Base-by-base conservation (phyloP, 2,888 invertebrate genomes). In the Morpho achilles region DNA sequence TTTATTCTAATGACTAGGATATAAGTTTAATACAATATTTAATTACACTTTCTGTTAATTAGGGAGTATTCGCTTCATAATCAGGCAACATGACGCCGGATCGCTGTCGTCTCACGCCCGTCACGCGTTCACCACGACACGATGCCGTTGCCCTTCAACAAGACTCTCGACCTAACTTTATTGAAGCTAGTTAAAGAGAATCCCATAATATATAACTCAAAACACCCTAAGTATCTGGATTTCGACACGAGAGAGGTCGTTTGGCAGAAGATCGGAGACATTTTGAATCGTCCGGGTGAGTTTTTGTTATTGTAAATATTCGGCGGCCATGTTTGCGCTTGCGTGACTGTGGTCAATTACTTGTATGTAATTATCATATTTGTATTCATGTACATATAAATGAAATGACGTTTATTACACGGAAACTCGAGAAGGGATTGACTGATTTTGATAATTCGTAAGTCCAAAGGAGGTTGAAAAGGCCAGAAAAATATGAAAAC, bases 221-320 rank as follows among this genome's bases (percentile, higher is more conserved):
- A 74, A n/a, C 79, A 86, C 41, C 68, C 77, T 0, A 84, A 85
- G 58, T 85, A 86, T 60, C 60, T 80, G 56, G 82, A 86, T 54
- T 77, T 74, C 7, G 82, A 88, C 56, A 69, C 77, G 0, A 74
- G 85, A 42, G 87, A 87, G 68, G 82, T 84, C 0, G 70, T 81
- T 41, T 89, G 89, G 89, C 84, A 85, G 67, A 84, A 82, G 65
- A 89, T 89, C 39, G 87, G 86, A 7, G 87, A 87, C 50, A 62
- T 69, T 0, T 60, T 89, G 32, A 75, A 74, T 56, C 76, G 82
- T 53, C 84, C 88, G 42, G 82, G 87, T 87, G 65, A 80, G 81
- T 79, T 65, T 40, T 22, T 9, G 32, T 56, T 49, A 56, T 51
- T 23, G 41, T 48, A 16, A 53, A 48, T 48, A 50, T 23, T 39